Conservation (phyloP, 2,888 invertebrate genomes). For the Epirrhoe alternata region DNA sequence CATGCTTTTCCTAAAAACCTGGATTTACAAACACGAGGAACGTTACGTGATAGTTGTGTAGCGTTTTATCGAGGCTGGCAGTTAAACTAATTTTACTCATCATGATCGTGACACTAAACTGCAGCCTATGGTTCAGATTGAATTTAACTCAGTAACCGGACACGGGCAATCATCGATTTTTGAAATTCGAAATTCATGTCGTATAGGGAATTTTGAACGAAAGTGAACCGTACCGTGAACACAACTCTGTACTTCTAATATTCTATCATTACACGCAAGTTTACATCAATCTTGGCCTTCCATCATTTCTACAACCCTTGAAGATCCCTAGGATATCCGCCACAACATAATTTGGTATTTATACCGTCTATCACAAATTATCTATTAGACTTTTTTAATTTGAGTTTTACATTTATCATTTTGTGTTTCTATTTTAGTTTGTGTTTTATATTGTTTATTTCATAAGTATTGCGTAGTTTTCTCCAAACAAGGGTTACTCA, state of each 20-base stretch:
- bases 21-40: slow-evolving; percentile 34
- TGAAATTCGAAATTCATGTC: neutral
- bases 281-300: too few species aligned
- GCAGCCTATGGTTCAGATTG: neutral
- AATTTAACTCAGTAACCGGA: neutral
- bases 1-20: slow-evolving; percentile 37
- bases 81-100: slow-evolving; percentile 29
- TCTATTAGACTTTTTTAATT: too few species aligned
- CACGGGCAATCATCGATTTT: neutral
- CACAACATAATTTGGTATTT: too few species aligned
- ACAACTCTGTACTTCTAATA: too few species aligned
- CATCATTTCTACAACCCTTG: too few species aligned
- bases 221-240: too few species aligned
- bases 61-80: slow-evolving; percentile 30
- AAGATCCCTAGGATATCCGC: too few species aligned
- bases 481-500: neutral
- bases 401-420: too few species aligned
- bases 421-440: too few species aligned
- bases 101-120: slow-evolving; percentile 4
- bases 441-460: too few species aligned
- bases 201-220: neutral
- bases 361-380: too few species aligned
- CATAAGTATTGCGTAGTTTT: neutral
- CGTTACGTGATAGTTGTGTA: slow-evolving; percentile 9
- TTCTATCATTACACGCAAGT: too few species aligned